Base-by-base conservation (phyloP, 2,113 vertebrate species). In the Rafetus swinhoei region DNA sequence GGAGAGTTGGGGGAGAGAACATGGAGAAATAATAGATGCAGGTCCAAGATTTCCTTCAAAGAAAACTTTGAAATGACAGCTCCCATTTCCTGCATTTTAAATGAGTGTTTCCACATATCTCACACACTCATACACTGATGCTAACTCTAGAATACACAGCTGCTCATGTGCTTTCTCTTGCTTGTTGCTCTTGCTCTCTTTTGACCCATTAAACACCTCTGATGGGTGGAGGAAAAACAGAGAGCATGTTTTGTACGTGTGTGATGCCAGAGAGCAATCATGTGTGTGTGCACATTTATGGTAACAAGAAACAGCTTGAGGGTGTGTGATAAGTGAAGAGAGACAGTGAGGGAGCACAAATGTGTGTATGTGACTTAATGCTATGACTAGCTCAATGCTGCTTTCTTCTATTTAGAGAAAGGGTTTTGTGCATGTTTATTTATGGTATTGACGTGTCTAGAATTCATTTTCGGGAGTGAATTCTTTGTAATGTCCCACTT, bases 401-500 rank as follows among this genome's bases (percentile, higher is more conserved):
- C 53, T 65, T 90, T 56, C 29, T 74, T 74, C 72, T 84, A 69
- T 92, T 89, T 80, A 69, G 82, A 39, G 54, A 39, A 80, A 81
- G 21, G 4, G 0, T 0, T 86, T 81, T 90, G 65, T 25, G 15
- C 84, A 45, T 24, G 11, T 88, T 90, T 45, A 76, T 11, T 89
- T 94, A 45, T 77, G 56, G 81, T 89, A 86, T 4, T 81, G 82
- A 22, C 35, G 87, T 0, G 1, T 65, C 84, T 92, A 60, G 62
- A 57, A 55, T 85, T 94, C 18, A 45, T 93, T 96, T 96, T 96
- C 83, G 69, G 50, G 50, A 90, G 25, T 39, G 86, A 92, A 86
- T 91, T 94, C 79, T 79, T 77, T 94, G 82, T 55, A 79, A n/a
- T 65, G 21, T 87, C 53, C 93, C 59, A 79, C 60, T 90, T 82